Evolutionary conservation across 2,888 invertebrate genomes (phyloP).

Genomic region (Camptogramma bilineatum): DNA sequence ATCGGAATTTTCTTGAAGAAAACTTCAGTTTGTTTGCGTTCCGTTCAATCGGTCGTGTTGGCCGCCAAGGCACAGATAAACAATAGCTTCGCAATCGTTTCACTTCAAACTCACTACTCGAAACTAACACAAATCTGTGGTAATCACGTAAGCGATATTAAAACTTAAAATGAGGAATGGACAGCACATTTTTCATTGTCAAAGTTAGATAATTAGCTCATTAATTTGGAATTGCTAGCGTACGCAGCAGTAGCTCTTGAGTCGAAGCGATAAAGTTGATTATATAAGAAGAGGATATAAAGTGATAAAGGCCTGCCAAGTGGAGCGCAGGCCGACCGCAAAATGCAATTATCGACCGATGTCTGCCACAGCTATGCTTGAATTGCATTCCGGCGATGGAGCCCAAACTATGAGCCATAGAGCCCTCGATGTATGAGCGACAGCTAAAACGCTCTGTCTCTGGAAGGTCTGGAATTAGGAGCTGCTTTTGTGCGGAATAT

Average conservation of each 20-base stretch:
- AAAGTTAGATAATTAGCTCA: neutral
- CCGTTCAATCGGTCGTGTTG: slow-evolving; percentile 74
- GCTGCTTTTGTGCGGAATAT: slow-evolving; percentile 23
- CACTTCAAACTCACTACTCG: slow-evolving; percentile 28
- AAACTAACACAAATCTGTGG: slow-evolving; percentile 6
- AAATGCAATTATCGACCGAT: slow-evolving; percentile 83
- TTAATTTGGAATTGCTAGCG: neutral
- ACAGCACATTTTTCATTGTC: neutral
- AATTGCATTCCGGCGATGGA: slow-evolving; percentile 75
- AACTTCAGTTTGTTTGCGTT: slow-evolving; percentile 79
- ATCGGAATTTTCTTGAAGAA: slow-evolving; percentile 71
- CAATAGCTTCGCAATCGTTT: slow-evolving; percentile 5
- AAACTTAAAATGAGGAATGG: neutral
- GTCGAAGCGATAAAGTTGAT: slow-evolving; percentile 6
- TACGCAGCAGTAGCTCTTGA: neutral
- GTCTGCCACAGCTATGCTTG: slow-evolving; percentile 76
- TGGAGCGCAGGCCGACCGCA: slow-evolving; percentile 76
- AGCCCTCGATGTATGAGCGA: slow-evolving; percentile 48
- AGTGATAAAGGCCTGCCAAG: slow-evolving; percentile 46
- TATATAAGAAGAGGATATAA: neutral
- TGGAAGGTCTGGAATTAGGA: slow-evolving; percentile 18
- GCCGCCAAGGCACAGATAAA: slow-evolving; percentile 36
- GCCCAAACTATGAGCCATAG: slow-evolving; percentile 61
- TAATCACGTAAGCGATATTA: slow-evolving; percentile 2
- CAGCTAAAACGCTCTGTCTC: slow-evolving; percentile 26